Percentiles rank a stretch among this genome's conserved stretches.
Conservation (phyloP, 2,797 vertebrate species). For the Phataginus tetradactyla region DNA sequence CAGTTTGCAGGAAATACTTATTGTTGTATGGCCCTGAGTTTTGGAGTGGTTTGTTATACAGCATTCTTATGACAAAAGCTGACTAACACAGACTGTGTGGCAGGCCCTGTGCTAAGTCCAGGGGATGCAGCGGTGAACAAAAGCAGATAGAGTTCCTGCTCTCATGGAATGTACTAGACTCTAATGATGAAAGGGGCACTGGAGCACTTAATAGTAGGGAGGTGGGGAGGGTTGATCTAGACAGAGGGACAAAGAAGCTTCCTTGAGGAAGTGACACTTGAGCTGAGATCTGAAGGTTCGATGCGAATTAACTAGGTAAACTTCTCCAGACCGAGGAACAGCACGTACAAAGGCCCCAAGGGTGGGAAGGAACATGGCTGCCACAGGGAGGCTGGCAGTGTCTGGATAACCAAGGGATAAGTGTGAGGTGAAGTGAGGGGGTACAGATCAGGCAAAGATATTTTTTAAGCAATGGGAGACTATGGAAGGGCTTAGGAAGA, state of each 20-base stretch:
- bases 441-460: background rate
- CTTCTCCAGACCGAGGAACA: background rate
- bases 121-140: background rate
- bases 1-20: background rate
- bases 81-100: background rate
- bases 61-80: background rate
- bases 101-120: background rate
- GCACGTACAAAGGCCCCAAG: conserved; percentile 14
- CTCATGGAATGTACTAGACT: background rate
- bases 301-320: background rate
- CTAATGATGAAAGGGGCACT: background rate
- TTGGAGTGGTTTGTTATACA: background rate
- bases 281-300: background rate
- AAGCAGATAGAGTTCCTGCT: background rate
- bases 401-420: background rate
- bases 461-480: background rate
- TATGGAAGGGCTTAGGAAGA: background rate
- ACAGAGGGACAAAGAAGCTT: background rate
- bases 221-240: background rate
- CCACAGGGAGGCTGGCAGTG: background rate
- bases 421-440: background rate
- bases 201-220: background rate
- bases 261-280: background rate
- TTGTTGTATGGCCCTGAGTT: background rate
- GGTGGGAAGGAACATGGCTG: background rate